Conservation (phyloP, 2,888 invertebrate genomes). For the Drosophila mettleri region DNA sequence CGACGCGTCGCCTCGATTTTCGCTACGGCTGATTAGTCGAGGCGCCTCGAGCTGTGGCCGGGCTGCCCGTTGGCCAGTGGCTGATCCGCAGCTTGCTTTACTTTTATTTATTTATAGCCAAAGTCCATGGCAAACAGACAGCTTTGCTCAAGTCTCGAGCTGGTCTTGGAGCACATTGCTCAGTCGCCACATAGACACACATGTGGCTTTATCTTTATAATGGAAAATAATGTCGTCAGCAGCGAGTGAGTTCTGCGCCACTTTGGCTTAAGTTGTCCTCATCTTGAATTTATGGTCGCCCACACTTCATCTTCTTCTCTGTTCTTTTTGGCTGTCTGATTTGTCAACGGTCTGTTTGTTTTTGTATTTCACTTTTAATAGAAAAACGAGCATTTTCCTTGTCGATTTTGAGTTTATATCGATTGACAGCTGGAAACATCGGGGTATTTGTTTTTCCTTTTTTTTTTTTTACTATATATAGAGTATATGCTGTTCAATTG, state of each 20-base stretch:
- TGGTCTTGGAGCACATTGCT: neutral
- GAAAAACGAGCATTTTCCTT: slow-evolving; percentile 33
- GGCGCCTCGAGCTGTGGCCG: slow-evolving; percentile 35
- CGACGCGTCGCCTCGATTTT: slow-evolving; percentile 16
- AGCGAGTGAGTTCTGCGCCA: slow-evolving; percentile 21
- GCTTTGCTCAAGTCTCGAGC: slow-evolving; percentile 32
- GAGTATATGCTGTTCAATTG: slow-evolving; percentile 39
- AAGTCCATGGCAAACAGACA: slow-evolving; percentile 36
- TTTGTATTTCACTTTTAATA: slow-evolving; percentile 22
- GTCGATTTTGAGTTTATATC: slow-evolving; percentile 41
- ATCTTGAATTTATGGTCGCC: slow-evolving; percentile 49
- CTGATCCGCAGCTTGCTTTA: slow-evolving; percentile 39
- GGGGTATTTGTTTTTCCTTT: neutral
- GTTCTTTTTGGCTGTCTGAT: slow-evolving; percentile 14
- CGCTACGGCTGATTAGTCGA: slow-evolving; percentile 53
- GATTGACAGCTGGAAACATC: slow-evolving; percentile 51
- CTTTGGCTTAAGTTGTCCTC: slow-evolving; percentile 50
- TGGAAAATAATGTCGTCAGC: slow-evolving; percentile 63
- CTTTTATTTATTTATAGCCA: slow-evolving; percentile 60
- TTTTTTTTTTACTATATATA: neutral
- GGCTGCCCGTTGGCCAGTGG: slow-evolving; percentile 25
- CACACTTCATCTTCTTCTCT: slow-evolving; percentile 9
- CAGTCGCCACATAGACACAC: slow-evolving; percentile 6
- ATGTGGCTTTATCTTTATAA: slow-evolving; percentile 53
- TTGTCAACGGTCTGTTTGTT: slow-evolving; percentile 32